Evolutionary conservation across 2,888 invertebrate genomes (phyloP), one percentile per base, ranked within the genome.

Genomic region (Calameuta idolon): DNA sequence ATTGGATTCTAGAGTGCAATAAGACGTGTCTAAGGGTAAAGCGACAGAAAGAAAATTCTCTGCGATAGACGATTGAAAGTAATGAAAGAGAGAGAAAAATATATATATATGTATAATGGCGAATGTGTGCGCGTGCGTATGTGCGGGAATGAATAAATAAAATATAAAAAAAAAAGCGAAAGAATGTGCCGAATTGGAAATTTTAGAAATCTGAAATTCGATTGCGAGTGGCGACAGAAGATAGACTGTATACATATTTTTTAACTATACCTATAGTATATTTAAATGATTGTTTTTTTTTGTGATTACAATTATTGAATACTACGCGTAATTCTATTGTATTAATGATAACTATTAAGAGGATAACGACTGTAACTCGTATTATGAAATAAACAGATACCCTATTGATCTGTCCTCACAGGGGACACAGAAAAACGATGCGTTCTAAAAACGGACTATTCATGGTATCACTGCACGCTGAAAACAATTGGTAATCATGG

Each of bases 351-450:
- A 77, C 75, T 79, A 76, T 78, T 81, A 80, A 80, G 73, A 74
- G 76, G 74, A 81, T 76, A 79, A 82, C 78, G 83, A 86, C 81
- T 85, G 86, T 85, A 86, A 85, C 76, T 81, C 81, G 69, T 81
- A 81, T 79, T 80, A 81, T 75, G 77, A 82, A 83, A 82, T 77
- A 77, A 77, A 81, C 82, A 77, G 81, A 82, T 77, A 77, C 77
- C 79, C 76, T 81, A 80, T 79, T 78, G 78, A 78, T 77, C 74
- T 31, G 74, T 15, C 40, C 40, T 40, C 15, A 40, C 40, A 15
- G 40, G 40, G 40, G 40, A 40, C 40, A 40, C 40, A 15, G 40
- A 40, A 5, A 40, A 40, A 37, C 4, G 15, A 37, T 15, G 37
- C 15, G 12, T 15, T 15, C 4, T 15, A 15, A 15, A 15, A 40